Evolutionary conservation across 2,888 invertebrate species (phyloP).

Genomic region (Drosophila niveifrons): DNA sequence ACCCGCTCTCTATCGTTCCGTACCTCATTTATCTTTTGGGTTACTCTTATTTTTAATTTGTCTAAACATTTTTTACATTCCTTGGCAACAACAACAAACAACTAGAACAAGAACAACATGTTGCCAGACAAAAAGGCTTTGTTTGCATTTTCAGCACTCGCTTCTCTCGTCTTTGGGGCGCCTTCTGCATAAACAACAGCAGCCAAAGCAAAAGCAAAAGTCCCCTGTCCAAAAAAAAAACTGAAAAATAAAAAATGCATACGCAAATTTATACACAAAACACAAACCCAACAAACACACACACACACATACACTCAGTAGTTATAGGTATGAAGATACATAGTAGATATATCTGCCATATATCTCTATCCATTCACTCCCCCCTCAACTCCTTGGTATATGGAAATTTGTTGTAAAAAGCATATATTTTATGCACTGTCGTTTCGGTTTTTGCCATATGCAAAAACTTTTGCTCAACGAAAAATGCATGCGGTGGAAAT

Average conservation of each 20-base stretch:
- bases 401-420: slow-evolving; percentile 71
- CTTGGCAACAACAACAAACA: slow-evolving; percentile 33
- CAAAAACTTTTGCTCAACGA: slow-evolving; percentile 57
- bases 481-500: slow-evolving; percentile 59
- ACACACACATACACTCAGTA: slow-evolving; percentile 18
- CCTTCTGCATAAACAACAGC: slow-evolving; percentile 65
- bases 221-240: slow-evolving; percentile 38
- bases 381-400: slow-evolving; percentile 29
- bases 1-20: slow-evolving; percentile 1
- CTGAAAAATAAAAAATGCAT: slow-evolving; percentile 63
- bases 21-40: slow-evolving; percentile 53
- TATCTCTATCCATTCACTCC: slow-evolving; percentile 2
- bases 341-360: slow-evolving; percentile 16
- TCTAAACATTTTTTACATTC: slow-evolving; percentile 72
- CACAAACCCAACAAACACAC: slow-evolving; percentile 22
- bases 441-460: slow-evolving; percentile 69
- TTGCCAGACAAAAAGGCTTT: slow-evolving; percentile 69
- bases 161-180: slow-evolving; percentile 29
- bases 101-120: slow-evolving; percentile 40
- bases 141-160: slow-evolving; percentile 64
- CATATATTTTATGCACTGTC: slow-evolving; percentile 78
- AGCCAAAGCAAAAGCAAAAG: slow-evolving; percentile 14
- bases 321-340: slow-evolving; percentile 51
- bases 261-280: slow-evolving; percentile 76
- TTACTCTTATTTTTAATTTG: slow-evolving; percentile 77